A percentile compares a stretch with the other conserved stretches of the same genome.
Conservation (phyloP, 2,113 vertebrate genomes). For the Rhinoptilus africanus region DNA sequence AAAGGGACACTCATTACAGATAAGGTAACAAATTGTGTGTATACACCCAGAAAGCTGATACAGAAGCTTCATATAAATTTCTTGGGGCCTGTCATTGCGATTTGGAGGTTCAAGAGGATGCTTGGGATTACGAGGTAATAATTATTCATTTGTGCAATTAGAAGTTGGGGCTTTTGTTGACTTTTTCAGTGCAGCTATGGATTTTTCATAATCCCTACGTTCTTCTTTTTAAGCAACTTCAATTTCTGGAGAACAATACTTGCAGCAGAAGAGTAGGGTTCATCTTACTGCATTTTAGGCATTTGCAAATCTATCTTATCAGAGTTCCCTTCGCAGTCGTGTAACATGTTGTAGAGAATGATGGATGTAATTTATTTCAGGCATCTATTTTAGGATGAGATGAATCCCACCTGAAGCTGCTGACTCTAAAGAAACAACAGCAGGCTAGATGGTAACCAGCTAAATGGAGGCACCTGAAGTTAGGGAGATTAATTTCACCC, state of each 20-base stretch:
- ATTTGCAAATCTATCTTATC: not conserved
- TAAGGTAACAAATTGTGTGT: not conserved
- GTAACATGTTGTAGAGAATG: not conserved
- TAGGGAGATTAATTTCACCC: not conserved
- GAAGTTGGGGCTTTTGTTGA: not conserved
- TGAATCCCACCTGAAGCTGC: not conserved
- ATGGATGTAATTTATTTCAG: not conserved
- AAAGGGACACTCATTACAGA: not conserved
- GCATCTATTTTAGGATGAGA: not conserved
- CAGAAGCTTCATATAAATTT: not conserved
- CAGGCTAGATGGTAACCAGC: not conserved
- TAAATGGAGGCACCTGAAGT: not conserved
- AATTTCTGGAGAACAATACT: not conserved
- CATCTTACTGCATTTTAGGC: not conserved
- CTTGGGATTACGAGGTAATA: not conserved
- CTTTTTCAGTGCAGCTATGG: not conserved
- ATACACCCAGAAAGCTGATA: not conserved
- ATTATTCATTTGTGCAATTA: not conserved
- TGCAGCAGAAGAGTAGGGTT: not conserved
- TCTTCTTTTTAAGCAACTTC: not conserved
- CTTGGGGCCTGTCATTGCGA: not conserved
- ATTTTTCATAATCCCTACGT: not conserved
- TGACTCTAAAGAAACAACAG: not conserved
- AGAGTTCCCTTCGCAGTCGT: not conserved
- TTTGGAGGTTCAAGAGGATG: not conserved